Conservation (phyloP, 2,113 vertebrate species). For the Procavia capensis region DNA sequence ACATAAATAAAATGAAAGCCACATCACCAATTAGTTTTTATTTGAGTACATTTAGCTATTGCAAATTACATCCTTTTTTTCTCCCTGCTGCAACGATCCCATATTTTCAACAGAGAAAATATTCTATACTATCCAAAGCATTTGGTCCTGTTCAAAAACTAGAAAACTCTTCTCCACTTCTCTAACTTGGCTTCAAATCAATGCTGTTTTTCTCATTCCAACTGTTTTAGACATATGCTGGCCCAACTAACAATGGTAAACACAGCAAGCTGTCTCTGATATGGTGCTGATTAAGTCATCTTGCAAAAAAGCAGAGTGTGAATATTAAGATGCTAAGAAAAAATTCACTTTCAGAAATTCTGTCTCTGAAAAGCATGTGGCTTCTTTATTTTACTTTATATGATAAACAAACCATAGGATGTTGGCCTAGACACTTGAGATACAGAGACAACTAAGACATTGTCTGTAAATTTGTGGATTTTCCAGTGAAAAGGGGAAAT, state of each 20-base stretch:
- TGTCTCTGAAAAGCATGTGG: slow-evolving; percentile 60
- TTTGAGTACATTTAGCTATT: slow-evolving; percentile 3
- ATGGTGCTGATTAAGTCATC: slow-evolving; percentile 79
- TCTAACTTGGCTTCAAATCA: slow-evolving; percentile 72
- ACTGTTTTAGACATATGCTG: slow-evolving; percentile 79
- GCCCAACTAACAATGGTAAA: slow-evolving; percentile 78
- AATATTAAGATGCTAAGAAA: slow-evolving; percentile 57
- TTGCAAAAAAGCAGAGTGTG: slow-evolving; percentile 63
- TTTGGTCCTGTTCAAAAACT: not conserved
- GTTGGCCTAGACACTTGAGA: not conserved
- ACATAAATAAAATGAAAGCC: slow-evolving; percentile 16
- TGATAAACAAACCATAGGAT: slow-evolving; percentile 61
- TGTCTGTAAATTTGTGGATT: not conserved
- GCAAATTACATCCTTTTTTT: not conserved
- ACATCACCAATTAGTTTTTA: slow-evolving; percentile 17
- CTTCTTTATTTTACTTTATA: slow-evolving; percentile 56
- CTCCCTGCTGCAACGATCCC: not conserved
- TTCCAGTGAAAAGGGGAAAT: not conserved
- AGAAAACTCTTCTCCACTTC: not conserved
- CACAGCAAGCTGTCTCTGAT: slow-evolving; percentile 76
- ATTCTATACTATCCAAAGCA: not conserved
- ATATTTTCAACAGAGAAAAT: not conserved
- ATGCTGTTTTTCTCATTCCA: slow-evolving; percentile 69
- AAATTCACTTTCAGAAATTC: slow-evolving; percentile 45
- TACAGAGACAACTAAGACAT: slow-evolving; percentile 29